phyloP scores from a whole-genome alignment of 1,140 invertebrate genomes.

The Pristionchus pacificus region DNA sequence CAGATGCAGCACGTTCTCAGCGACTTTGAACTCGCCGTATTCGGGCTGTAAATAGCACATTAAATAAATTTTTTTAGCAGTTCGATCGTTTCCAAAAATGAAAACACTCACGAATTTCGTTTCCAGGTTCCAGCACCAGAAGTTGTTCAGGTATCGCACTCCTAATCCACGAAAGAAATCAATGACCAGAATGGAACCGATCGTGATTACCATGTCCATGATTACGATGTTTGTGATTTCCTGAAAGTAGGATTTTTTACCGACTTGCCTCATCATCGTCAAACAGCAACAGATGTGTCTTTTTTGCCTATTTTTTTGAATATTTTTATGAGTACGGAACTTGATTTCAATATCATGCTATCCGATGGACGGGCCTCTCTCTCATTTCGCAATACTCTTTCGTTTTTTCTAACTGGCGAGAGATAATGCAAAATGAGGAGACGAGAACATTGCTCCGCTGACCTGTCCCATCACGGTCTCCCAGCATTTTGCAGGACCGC shows the following conservation, averaged over 20 bases:
- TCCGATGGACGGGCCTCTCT: no score
- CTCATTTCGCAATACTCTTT: no score
- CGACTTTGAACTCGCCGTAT: conserved; percentile 94
- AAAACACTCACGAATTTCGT: conserved; percentile 70
- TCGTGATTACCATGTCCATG: conserved; percentile 80
- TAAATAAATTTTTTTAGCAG: neutral
- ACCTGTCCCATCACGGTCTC: conserved; percentile 90
- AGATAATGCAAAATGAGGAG: conserved; percentile 1
- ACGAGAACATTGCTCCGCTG: neutral
- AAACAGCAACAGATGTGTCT: neutral
- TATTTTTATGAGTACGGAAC: conserved; percentile 19
- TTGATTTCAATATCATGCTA: conserved; percentile 7
- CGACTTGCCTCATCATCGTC: no score
- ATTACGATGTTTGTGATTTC: conserved; percentile 88
- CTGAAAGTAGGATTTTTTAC: no score
- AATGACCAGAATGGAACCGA: conserved; percentile 73
- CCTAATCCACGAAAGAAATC: conserved; percentile 87
- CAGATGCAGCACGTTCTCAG: conserved; percentile 94
- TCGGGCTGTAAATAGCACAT: conserved; percentile 66
- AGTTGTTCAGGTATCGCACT: conserved; percentile 77
- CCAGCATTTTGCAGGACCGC: conserved; percentile 67
- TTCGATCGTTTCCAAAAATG: neutral
- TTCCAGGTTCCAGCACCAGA: conserved; percentile 95
- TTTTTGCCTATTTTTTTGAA: conserved; percentile 3
- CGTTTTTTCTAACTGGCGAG: no score